These are phyloP conservation scores for Ostrea denselamellosa DNA, from an alignment of 1,140 invertebrate genomes.

Conservation along the genomic window DNA sequence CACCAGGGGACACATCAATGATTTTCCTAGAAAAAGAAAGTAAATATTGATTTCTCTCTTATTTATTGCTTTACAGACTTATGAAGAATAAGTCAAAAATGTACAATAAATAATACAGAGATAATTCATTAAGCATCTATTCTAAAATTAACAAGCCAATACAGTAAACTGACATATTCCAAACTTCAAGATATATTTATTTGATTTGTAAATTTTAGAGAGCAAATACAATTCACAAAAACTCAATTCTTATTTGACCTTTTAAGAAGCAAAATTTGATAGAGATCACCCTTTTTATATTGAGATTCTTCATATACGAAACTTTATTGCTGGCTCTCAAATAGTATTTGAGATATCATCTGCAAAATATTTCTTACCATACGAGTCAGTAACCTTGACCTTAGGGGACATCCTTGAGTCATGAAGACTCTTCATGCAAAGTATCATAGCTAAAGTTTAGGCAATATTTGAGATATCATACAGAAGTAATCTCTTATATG, in stretches of 20 bases:
- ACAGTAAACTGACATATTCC: no score
- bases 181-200: no score
- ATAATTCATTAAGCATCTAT: no score
- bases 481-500: no score
- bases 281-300: neutral
- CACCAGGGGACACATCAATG: slow-evolving; percentile 77
- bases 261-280: neutral
- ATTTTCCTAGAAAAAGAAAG: neutral
- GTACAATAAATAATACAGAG: no score
- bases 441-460: no score
- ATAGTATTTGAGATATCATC: neutral
- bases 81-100: no score
- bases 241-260: no score
- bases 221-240: no score
- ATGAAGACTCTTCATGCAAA: neutral
- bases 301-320: neutral
- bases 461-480: no score
- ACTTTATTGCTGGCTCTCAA: neutral
- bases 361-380: neutral
- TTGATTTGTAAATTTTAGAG: no score
- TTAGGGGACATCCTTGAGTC: neutral
- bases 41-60: neutral
- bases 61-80: neutral
- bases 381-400: neutral
- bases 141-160: no score